Evolutionary conservation across 2,888 invertebrate genomes (phyloP).

Genomic region (Meliscaeva auricollis): DNA sequence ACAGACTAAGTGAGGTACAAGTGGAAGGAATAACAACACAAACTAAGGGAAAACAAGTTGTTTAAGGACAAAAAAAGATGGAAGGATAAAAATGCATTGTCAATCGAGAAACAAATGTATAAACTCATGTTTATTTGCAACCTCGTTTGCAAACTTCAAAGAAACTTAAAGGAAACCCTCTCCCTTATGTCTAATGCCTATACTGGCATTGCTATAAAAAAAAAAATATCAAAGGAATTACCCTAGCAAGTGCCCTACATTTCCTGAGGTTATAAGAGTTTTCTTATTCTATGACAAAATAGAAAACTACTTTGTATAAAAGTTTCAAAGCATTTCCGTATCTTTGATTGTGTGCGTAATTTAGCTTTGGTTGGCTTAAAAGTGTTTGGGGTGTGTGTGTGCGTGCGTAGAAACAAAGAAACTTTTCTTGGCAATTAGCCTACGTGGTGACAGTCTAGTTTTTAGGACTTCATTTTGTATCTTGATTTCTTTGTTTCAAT

Average conservation of each 20-base stretch:
- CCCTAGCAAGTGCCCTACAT: slow-evolving; percentile 16
- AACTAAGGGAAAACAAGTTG: slow-evolving; percentile 21
- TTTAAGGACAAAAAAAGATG: background rate
- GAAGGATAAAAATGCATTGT: slow-evolving; percentile 25
- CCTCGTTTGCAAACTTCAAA: slow-evolving; percentile 14
- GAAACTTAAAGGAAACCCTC: slow-evolving; percentile 1
- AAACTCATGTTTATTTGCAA: slow-evolving; percentile 9
- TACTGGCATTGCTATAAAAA: background rate
- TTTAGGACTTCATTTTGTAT: too few species aligned
- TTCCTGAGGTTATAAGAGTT: slow-evolving; percentile 34
- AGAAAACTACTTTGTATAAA: slow-evolving; percentile 21
- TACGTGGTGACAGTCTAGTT: too few species aligned
- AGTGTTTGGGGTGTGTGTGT: too few species aligned
- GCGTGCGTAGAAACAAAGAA: too few species aligned
- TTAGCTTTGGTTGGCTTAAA: background rate
- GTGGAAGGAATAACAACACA: background rate
- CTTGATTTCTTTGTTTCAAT: too few species aligned
- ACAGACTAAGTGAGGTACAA: slow-evolving; percentile 11
- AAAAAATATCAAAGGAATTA: slow-evolving; percentile 28
- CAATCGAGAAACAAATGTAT: background rate
- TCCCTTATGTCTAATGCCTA: background rate
- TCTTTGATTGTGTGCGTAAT: background rate
- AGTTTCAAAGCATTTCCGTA: slow-evolving; percentile 32
- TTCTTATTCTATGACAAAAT: background rate
- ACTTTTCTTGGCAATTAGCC: too few species aligned